Conservation (phyloP, 2,113 vertebrate species). For the Rhizomys pruinosus region DNA sequence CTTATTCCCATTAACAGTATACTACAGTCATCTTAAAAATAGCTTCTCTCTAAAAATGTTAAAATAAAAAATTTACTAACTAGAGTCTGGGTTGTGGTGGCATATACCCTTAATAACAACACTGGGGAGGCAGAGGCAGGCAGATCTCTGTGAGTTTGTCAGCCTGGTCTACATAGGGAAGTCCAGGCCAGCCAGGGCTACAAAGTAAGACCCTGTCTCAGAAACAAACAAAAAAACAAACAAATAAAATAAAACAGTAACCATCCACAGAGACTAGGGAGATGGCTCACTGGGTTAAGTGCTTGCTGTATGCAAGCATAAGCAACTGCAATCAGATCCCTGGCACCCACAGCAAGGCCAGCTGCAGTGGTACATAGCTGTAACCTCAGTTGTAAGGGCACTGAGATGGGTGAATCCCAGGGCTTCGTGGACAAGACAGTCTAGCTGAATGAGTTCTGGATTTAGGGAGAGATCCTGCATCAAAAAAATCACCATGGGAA, state of each 20-base stretch:
- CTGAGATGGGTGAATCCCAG: background rate
- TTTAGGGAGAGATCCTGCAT: background rate
- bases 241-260: too few relatives aligned
- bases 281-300: background rate
- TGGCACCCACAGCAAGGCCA: background rate
- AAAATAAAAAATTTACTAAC: background rate
- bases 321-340: background rate
- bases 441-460: background rate
- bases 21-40: background rate
- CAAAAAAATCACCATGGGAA: background rate
- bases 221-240: too few relatives aligned
- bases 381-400: background rate
- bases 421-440: background rate
- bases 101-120: too few relatives aligned
- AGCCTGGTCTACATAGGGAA: too few relatives aligned
- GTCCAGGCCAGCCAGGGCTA: too few relatives aligned
- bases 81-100: too few relatives aligned
- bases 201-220: too few relatives aligned
- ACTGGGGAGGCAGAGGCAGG: too few relatives aligned
- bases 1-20: background rate
- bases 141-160: too few relatives aligned
- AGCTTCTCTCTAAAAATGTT: background rate
- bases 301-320: background rate
- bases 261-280: background rate
- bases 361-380: background rate